phyloP scores from a whole-genome alignment of 92 coral and sea anemone genomes.

The Palythoa grandis region DNA sequence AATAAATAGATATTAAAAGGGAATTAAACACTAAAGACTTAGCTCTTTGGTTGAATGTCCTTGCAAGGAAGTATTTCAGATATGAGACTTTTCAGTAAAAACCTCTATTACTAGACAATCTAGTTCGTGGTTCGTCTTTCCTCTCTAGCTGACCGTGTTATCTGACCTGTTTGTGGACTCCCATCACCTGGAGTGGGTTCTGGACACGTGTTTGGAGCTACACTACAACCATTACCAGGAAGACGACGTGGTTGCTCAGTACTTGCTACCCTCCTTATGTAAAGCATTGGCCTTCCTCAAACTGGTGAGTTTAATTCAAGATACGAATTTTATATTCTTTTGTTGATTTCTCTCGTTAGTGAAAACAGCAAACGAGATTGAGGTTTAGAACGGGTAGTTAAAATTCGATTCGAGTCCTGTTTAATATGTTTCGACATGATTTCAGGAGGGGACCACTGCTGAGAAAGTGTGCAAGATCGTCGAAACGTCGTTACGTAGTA shows the following conservation, averaged over 20 bases:
- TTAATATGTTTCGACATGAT: background rate
- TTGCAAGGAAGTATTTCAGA: too few relatives aligned
- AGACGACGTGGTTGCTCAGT: conserved; percentile 87
- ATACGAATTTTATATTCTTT: background rate
- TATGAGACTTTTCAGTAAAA: too few relatives aligned
- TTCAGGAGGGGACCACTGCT: conserved; percentile 89
- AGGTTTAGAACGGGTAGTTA: too few relatives aligned
- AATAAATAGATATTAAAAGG: too few relatives aligned
- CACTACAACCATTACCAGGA: conserved; percentile 91
- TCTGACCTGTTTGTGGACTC: conserved; percentile 93
- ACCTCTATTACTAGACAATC: too few relatives aligned
- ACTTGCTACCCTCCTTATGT: conserved; percentile 87
- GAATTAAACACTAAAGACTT: too few relatives aligned
- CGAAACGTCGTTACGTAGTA: conserved; percentile 79
- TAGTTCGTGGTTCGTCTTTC: background rate
- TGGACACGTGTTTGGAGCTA: conserved; percentile 86
- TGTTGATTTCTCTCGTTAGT: background rate
- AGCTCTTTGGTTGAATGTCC: too few relatives aligned
- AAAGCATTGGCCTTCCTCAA: conserved; percentile 93
- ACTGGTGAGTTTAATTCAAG: conserved; percentile 59
- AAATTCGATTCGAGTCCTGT: background rate
- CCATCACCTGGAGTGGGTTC: conserved; percentile 89
- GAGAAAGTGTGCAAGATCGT: conserved; percentile 90
- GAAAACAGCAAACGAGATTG: background rate
- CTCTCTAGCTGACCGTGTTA: conserved; percentile 79